A percentile compares a stretch with the other conserved stretches of the same genome.
Conservation (phyloP, 2,113 vertebrate genomes). For the Pollachius pollachius region DNA sequence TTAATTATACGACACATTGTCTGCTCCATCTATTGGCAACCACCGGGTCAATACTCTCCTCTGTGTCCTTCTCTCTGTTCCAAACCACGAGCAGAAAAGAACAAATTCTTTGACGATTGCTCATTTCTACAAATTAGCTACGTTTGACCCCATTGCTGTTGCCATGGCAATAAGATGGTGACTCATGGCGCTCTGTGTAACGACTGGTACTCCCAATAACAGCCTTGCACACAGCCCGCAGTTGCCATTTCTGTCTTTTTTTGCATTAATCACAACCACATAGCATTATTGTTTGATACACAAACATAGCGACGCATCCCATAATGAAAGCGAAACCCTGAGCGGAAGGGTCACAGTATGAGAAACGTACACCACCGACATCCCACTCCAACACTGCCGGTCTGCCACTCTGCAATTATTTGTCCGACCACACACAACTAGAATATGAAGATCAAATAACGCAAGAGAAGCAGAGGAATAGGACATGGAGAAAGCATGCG, state of each 20-base stretch:
- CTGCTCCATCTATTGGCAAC: slow-evolving; percentile 33
- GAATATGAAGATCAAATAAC: no score
- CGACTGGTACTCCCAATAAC: slow-evolving; percentile 8
- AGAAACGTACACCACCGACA: no score
- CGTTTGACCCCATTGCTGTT: slow-evolving; percentile 44
- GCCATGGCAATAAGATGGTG: slow-evolving; percentile 47
- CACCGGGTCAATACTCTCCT: slow-evolving; percentile 36
- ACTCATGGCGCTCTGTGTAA: slow-evolving; percentile 30
- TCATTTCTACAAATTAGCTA: slow-evolving; percentile 43
- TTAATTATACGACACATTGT: slow-evolving; percentile 39
- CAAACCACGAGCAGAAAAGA: slow-evolving; percentile 15
- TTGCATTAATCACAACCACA: no score
- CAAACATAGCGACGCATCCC: no score
- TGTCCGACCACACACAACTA: no score
- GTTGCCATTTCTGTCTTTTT: no score
- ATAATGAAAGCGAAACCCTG: no score
- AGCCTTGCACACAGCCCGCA: neutral
- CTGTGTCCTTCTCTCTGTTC: slow-evolving; percentile 19
- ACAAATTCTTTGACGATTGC: slow-evolving; percentile 32
- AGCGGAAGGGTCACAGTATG: no score
- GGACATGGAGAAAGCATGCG: no score
- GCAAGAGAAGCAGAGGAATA: neutral
- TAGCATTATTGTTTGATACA: no score
- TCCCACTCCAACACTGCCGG: no score
- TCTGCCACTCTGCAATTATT: no score